These are phyloP conservation scores for Sebastes trivittatus DNA, from an alignment of 2,797 vertebrate species.

Conservation along the genomic window DNA sequence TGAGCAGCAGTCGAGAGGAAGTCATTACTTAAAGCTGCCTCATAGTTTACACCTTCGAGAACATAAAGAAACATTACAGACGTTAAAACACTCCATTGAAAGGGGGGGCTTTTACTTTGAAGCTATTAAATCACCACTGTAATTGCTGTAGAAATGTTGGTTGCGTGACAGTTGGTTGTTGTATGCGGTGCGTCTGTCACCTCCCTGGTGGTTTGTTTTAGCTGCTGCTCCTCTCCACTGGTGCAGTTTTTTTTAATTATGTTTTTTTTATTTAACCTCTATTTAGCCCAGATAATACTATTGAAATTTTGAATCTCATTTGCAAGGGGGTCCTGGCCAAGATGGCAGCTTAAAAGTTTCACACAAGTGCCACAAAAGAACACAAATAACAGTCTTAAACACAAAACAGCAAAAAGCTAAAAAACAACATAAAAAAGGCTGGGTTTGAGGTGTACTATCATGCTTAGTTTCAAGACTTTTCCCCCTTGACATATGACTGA, in stretches of 20 bases:
- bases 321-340: too few relatives aligned
- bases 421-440: background rate
- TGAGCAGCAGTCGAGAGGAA: conserved; percentile 5
- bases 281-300: too few relatives aligned
- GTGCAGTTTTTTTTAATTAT: background rate
- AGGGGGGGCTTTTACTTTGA: background rate
- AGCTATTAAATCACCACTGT: background rate
- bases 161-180: background rate
- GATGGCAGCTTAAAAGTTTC: too few relatives aligned
- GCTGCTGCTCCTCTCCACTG: background rate
- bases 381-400: too few relatives aligned
- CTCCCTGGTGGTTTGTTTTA: background rate
- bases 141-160: background rate
- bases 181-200: background rate
- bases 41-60: background rate
- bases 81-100: background rate
- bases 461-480: background rate
- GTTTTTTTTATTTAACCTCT: background rate
- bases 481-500: background rate
- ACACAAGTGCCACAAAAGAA: accelerated
- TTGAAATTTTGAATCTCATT: too few relatives aligned
- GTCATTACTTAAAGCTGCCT: background rate
- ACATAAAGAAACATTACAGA: background rate
- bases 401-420: too few relatives aligned
- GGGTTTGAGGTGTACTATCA: background rate